phyloP scores from a whole-genome alignment of 2,888 invertebrate species.

The Antheraea yamamai region DNA sequence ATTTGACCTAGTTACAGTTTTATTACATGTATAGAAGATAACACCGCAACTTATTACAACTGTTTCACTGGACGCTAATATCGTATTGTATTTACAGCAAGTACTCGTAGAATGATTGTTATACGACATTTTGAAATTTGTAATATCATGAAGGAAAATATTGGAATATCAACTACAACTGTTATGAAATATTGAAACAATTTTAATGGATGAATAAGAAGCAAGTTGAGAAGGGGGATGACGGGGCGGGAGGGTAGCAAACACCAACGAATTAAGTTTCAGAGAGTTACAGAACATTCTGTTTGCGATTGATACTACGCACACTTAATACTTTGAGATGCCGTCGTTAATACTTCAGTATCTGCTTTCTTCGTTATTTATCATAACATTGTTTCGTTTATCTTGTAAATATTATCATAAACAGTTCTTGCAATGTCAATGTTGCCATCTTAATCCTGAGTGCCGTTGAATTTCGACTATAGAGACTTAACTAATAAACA shows the following conservation, averaged over 20 bases:
- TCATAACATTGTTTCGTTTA: not conserved
- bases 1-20: no score
- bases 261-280: not conserved
- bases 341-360: not conserved
- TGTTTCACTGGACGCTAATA: no score
- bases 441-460: not conserved
- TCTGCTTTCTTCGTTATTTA: not conserved
- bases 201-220: not conserved
- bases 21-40: no score
- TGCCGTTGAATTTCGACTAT: not conserved
- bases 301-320: not conserved
- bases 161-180: not conserved
- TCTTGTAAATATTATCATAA: not conserved
- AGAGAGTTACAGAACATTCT: slow-evolving; percentile 1
- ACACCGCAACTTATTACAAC: no score
- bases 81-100: no score
- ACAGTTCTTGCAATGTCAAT: not conserved
- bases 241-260: not conserved
- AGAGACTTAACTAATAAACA: not conserved
- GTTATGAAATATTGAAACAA: not conserved
- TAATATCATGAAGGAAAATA: not conserved
- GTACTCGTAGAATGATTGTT: no score
- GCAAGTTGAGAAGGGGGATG: not conserved
- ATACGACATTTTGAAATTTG: no score
- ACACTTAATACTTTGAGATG: not conserved